Conservation (phyloP, 2,888 invertebrate species). For the Drosophila longiperda region DNA sequence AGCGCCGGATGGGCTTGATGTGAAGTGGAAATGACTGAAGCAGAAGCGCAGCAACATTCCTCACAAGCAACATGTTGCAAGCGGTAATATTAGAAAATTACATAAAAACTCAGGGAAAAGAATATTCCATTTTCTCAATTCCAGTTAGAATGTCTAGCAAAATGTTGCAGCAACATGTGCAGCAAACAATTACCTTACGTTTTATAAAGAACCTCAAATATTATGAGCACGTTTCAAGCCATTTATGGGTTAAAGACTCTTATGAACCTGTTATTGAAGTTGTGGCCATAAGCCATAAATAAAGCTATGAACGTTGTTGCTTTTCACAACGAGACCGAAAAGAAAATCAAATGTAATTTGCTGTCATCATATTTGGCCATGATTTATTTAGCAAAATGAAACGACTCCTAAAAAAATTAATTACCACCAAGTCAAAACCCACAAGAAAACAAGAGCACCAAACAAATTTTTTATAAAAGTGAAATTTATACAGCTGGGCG, state of each 20-base stretch:
- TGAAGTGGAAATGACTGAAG: conserved; percentile 23
- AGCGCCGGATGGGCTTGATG: conserved; percentile 71
- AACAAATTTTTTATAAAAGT: conserved; percentile 64
- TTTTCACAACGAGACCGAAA: conserved; percentile 44
- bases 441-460: conserved; percentile 18
- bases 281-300: conserved; percentile 37
- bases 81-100: not conserved
- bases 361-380: conserved; percentile 46
- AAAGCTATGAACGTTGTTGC: conserved; percentile 35
- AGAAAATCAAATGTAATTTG: conserved; percentile 70
- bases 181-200: conserved; percentile 7
- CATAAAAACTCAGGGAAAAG: not conserved
- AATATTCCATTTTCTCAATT: not conserved
- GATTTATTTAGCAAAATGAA: conserved; percentile 59
- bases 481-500: conserved; percentile 48
- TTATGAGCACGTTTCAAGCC: conserved; percentile 57
- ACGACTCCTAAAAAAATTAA: conserved; percentile 59
- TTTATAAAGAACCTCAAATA: conserved; percentile 43
- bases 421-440: conserved; percentile 55
- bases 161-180: conserved; percentile 19
- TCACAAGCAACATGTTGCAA: conserved; percentile 28
- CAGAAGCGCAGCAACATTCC: conserved; percentile 21
- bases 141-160: conserved; percentile 1
- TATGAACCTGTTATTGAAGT: conserved; percentile 43
- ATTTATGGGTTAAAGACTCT: conserved; percentile 57